A percentile compares a stretch with the other conserved stretches of the same genome.
Evolutionary conservation across 2,113 vertebrate species (phyloP).

Genomic region (Silurus asotus): DNA sequence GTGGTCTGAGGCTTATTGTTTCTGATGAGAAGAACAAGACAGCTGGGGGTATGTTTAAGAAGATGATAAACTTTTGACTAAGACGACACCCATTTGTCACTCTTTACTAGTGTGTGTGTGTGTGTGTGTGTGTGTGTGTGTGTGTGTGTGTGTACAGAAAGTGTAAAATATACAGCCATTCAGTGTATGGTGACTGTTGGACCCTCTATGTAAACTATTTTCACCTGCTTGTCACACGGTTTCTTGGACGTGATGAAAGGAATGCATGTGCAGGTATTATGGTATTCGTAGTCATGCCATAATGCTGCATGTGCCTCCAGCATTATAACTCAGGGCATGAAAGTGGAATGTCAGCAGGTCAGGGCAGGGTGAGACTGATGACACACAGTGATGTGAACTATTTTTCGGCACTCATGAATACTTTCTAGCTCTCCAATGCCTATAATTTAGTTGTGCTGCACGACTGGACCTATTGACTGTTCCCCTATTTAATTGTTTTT

Average conservation of each 20-base stretch:
- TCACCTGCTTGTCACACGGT: conserved; percentile 36
- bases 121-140: neutral
- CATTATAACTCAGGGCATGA: conserved; percentile 30
- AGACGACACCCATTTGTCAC: conserved; percentile 69
- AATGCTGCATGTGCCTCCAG: conserved; percentile 2
- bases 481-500: neutral
- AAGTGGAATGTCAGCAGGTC: conserved; percentile 41
- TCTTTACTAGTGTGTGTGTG: conserved; percentile 41
- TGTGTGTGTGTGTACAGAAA: neutral
- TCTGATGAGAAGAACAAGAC: neutral
- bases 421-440: conserved; percentile 24
- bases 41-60: conserved; percentile 47
- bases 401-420: conserved; percentile 35
- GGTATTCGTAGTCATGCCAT: conserved; percentile 34
- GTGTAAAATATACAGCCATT: neutral
- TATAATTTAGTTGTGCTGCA: neutral
- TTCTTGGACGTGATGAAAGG: conserved; percentile 20
- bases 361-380: conserved; percentile 38
- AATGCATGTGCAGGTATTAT: conserved; percentile 36
- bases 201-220: conserved; percentile 42
- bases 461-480: neutral
- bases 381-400: conserved; percentile 41
- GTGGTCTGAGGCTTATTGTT: neutral
- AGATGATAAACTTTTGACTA: conserved; percentile 57
- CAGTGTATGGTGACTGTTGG: conserved; percentile 30